Base-by-base conservation (phyloP, 2,113 vertebrate species). In the Podocnemis expansa region DNA sequence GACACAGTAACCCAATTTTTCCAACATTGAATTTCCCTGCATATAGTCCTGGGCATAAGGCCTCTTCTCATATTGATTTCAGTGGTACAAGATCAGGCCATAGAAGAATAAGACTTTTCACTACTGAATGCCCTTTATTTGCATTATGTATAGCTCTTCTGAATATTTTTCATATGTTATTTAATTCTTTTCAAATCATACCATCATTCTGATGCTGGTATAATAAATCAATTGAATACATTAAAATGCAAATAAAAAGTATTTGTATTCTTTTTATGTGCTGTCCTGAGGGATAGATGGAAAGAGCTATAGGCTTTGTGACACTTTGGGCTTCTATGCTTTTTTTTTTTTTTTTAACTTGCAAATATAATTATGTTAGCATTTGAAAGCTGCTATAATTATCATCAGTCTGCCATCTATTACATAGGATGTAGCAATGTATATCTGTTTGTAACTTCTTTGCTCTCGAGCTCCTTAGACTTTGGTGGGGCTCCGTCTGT, bases 41-140 rank as follows among this genome's bases (percentile, higher is more conserved):
- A 38, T 70, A 52, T 88, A 70, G 80, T 92, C 34, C 45, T 76
- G 92, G 87, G 84, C 63, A 79, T 82, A 95, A 96, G 31, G 27
- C n/a, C 54, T 27, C 78, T 19, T 13, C 5, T 90, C 21, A 22
- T 24, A 89, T 27, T 21, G 41, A 80, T 45, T 67, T 73, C 80
- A 92, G 4, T 1, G 29, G 19, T 47, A 22, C 56, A 47, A 34
- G 67, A 87, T 25, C 47, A 85, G 27, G 55, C 88, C 47, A 90
- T 80, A 55, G 11, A 79, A 84, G 14, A 90, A 90, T 43, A 5
- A 0, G 19, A 38, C 14, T 75, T 38, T 82, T 89, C 88, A 67
- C 16, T 14, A 0, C 34, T 55, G 51, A 94, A 86, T 49, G 27
- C 13, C 52, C 70, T 83, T 85, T 82, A 89, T 43, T 79, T 91